Evolutionary conservation across 2,888 invertebrate species (phyloP), one percentile per base, ranked within the genome.

Genomic region (Cistogaster globosa): DNA sequence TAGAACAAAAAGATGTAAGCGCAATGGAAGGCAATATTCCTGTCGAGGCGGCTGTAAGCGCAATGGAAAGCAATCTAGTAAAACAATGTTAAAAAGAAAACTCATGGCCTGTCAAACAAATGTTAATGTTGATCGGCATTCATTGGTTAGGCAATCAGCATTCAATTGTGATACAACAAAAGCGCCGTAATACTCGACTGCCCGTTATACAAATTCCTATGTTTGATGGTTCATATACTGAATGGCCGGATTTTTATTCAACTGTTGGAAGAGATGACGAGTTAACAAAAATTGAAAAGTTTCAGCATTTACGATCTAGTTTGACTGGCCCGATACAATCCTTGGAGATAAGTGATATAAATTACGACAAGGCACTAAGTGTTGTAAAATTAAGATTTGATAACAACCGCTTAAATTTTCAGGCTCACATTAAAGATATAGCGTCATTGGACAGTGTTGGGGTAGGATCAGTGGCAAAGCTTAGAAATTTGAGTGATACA

Each of bases 291-390:
- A 76, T 86, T 42, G 79, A 82, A 84, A 86, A 85, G 57, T 76
- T 84, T 63, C 83, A 86, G 65, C 68, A 85, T 20, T 32, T 87
- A 22, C 20, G 79, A 75, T 57, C 26, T 63, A 32, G 82, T 51
- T 51, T 51, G 51, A 51, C 18, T 51, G 51, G 51, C 16, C 51
- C 51, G 0, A 80, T 87, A 68, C 51, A 18, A 16, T 87, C 83
- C 9, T 67, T 83, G 57, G 78, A 86, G 26, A 57, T 84, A 16
- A 83, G 53, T 45, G 86, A 86, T 7, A 22, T 48, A 58, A 87
- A 84, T 63, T 86, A 86, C 48, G 71, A 86, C 6, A 86, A 81
- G 45, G 82, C 87, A 45, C 5, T 84, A 53, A 42, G 60, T 53
- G 65, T 86, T 18, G 53, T 80, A 22, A 84, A 69, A 65, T 68